These are phyloP conservation scores for Drosophila nigricruria DNA, from an alignment of 2,888 invertebrate genomes.

Conservation along the genomic window DNA sequence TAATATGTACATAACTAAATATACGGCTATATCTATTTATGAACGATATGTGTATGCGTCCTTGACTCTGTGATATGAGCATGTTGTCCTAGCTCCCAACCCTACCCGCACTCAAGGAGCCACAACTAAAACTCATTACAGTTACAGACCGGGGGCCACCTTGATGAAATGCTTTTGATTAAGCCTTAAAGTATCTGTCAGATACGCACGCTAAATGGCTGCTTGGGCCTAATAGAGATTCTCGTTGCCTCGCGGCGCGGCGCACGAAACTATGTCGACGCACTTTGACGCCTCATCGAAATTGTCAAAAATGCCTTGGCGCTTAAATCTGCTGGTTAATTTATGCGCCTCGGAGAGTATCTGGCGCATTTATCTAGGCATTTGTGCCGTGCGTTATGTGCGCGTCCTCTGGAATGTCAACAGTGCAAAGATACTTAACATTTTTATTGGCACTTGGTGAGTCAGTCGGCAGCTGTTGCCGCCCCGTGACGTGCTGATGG, in stretches of 20 bases:
- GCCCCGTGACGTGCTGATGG: conserved; percentile 74
- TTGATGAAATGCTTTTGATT: conserved; percentile 60
- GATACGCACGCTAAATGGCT: conserved; percentile 32
- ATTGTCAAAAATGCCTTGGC: conserved; percentile 62
- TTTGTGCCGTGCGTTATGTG: conserved; percentile 50
- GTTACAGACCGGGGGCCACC: conserved; percentile 31
- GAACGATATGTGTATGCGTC: conserved; percentile 39
- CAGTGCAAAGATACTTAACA: conserved; percentile 83
- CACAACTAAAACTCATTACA: conserved; percentile 57
- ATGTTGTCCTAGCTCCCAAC: conserved; percentile 41
- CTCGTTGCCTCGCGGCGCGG: conserved; percentile 21
- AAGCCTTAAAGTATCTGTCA: conserved; percentile 57
- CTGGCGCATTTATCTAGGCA: conserved; percentile 65
- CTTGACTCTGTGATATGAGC: conserved; percentile 61
- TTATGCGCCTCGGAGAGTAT: conserved; percentile 57
- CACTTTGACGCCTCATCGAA: conserved; percentile 65
- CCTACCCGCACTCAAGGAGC: conserved; percentile 13
- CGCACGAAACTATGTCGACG: conserved; percentile 43
- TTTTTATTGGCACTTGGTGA: conserved; percentile 83
- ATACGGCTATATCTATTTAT: conserved; percentile 24
- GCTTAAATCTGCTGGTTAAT: conserved; percentile 60
- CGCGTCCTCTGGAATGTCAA: conserved; percentile 63
- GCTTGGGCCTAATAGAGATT: conserved; percentile 41
- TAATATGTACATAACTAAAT: conserved; percentile 24
- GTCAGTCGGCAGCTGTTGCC: conserved; percentile 71